A percentile compares a stretch with the other conserved stretches of the same genome.
These are phyloP conservation scores for Halictus quadricinctus DNA, from an alignment of 2,888 invertebrate species.

Conservation along the genomic window DNA sequence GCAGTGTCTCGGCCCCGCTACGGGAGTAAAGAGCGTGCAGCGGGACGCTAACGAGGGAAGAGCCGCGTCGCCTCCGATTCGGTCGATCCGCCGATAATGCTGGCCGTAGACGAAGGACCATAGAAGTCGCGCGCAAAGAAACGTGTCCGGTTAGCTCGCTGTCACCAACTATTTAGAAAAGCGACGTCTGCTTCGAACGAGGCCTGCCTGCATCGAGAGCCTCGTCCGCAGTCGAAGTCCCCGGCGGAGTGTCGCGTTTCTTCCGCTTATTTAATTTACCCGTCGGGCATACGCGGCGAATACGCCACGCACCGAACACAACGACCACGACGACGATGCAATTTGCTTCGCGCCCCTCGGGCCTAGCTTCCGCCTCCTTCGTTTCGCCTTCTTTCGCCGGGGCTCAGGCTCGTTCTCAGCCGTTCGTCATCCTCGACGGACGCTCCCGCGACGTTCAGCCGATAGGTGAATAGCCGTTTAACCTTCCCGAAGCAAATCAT, in stretches of 20 bases:
- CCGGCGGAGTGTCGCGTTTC: conserved; percentile 50
- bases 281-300: conserved; percentile 28
- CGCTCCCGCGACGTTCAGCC: conserved; percentile 4
- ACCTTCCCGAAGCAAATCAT: conserved; percentile 46
- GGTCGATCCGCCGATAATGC: conserved; percentile 32
- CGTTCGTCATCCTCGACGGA: conserved; percentile 17
- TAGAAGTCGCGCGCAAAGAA: conserved; percentile 36
- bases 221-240: background rate
- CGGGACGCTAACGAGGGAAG: background rate
- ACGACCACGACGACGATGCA: conserved; percentile 34
- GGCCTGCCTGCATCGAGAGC: background rate
- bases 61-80: background rate
- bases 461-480: conserved; percentile 30
- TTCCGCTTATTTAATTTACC: conserved; percentile 53
- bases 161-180: conserved; percentile 54
- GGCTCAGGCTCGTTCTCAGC: background rate
- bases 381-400: background rate
- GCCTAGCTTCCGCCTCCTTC: conserved; percentile 25
- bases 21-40: background rate
- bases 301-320: conserved; percentile 14
- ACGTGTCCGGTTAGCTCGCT: conserved; percentile 27
- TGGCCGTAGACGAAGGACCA: background rate
- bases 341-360: conserved; percentile 38
- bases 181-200: conserved; percentile 18
- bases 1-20: no score